Base-by-base conservation (phyloP, 1,140 invertebrate species). In the Calycopis cecrops region DNA sequence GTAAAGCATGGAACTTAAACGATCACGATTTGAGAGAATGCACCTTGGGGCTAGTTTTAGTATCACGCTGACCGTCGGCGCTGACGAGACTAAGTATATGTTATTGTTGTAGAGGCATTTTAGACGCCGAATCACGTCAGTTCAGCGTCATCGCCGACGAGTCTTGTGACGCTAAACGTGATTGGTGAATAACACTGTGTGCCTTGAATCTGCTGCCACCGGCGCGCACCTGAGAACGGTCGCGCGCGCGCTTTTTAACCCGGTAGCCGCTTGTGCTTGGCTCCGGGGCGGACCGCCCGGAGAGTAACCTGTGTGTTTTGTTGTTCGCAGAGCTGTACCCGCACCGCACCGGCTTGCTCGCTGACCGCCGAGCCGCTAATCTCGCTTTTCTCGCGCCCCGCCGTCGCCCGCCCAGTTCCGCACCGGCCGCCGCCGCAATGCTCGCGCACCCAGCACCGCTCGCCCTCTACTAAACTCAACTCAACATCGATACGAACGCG, bases 321-420 rank as follows among this genome's bases (percentile, higher is more conserved):
- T 88, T 88, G 85, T 88, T 87, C 82, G 79, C 85, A 88, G 85
- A 88, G 76, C 84, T 87, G 82, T 82, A 76, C 74, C 82, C 76
- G 76, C 83, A 84, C 72, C 79, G 74, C 74, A 79, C 76, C 85
- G 81, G 82, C 85, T 87, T 85, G 76, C 76, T 85, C 85, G 80
- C 80, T 81, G 81, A 77, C 81, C 85, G 76, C 82, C 85, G 85
- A 81, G 81, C 81, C 81, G 84, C 83, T 84, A 83, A 79, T 79
- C 73, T 78, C 73, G 85, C 86, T 87, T 87, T 79, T 76, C 77
- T 76, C 77, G 77, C 78, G 77, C 76, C 77, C 79, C 75, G 71
- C 71, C 79, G 77, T 70, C 76, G 76, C 79, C 79, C 59, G 72
- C 73, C 74, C 75, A 72, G 70, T 71, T 55, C 80, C 71, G 68